Conservation (phyloP, 2,888 invertebrate genomes). For the Pecten maximus region DNA sequence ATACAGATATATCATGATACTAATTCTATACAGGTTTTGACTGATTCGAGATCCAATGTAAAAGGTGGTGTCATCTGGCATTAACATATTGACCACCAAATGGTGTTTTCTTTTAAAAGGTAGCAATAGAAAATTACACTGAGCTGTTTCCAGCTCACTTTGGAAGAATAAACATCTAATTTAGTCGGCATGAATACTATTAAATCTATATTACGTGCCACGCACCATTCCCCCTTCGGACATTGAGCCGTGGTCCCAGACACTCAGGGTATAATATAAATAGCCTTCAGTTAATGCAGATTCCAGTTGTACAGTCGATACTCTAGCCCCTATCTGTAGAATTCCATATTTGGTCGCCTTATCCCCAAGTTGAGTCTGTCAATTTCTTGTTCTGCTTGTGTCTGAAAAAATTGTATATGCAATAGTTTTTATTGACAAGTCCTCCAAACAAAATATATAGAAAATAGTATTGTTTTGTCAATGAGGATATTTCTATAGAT, state of each 20-base stretch:
- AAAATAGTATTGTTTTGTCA: no score
- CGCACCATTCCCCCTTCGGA: background rate
- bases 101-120: background rate
- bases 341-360: background rate
- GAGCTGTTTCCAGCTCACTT: background rate
- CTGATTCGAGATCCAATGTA: background rate
- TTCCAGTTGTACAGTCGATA: background rate
- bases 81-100: background rate
- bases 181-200: background rate
- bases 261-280: background rate
- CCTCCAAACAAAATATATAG: background rate
- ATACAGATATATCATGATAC: background rate
- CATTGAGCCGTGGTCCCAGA: background rate
- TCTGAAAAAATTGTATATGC: background rate
- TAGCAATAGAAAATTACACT: background rate
- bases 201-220: slow-evolving; percentile 15
- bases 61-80: background rate
- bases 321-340: background rate
- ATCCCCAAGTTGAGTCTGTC: background rate
- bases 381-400: background rate
- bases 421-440: background rate
- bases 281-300: slow-evolving; percentile 4
- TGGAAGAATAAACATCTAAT: background rate
- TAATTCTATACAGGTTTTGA: background rate
- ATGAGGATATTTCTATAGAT: no score